Percentiles rank a stretch among this genome's conserved stretches.
Evolutionary conservation across 2,113 vertebrate genomes (phyloP).

Genomic region (Varanus komodoensis): DNA sequence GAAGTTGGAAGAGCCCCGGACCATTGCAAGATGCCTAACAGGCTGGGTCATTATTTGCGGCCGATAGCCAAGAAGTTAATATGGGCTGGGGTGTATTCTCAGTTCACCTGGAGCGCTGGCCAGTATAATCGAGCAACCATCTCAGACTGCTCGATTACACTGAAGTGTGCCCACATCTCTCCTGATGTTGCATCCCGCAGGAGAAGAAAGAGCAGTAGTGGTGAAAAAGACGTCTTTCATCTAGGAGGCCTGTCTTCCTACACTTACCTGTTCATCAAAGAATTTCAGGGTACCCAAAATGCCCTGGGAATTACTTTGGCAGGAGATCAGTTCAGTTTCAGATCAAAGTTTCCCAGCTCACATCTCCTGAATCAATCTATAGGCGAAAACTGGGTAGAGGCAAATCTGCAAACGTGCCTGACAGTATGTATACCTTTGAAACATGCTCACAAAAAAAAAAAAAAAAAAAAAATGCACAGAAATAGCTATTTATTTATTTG

Average conservation of each 20-base stretch:
- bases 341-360: too few species aligned
- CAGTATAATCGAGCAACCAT: too few species aligned
- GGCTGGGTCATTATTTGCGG: not conserved
- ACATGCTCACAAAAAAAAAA: too few species aligned
- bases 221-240: not conserved
- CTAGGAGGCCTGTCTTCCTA: not conserved
- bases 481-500: too few species aligned
- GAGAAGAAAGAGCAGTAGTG: not conserved
- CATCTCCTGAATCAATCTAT: too few species aligned
- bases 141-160: not conserved
- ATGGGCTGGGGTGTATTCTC: not conserved
- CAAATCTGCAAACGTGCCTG: too few species aligned
- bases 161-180: not conserved
- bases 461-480: too few species aligned
- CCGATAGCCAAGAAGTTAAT: not conserved
- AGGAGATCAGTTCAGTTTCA: too few species aligned
- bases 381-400: too few species aligned
- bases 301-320: not conserved
- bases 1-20: not conserved
- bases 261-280: not conserved
- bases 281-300: not conserved
- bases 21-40: not conserved
- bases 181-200: not conserved
- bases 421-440: too few species aligned
- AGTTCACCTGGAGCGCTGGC: not conserved